Base-by-base conservation (phyloP, 2,113 vertebrate species). In the Corydoras maculifer region DNA sequence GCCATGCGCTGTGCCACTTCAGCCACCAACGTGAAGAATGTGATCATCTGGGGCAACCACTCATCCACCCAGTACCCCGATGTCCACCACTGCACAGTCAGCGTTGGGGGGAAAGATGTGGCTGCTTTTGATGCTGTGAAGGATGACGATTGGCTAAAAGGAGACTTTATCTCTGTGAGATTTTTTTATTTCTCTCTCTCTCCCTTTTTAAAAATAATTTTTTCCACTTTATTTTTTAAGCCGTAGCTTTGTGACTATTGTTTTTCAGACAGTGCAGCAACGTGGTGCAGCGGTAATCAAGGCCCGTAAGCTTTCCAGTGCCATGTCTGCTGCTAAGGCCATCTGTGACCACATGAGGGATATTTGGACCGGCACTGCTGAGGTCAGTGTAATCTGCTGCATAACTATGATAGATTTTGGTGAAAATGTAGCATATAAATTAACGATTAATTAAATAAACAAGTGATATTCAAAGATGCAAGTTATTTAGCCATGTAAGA, bases 291-390 rank as follows among this genome's bases (percentile, higher is more conserved):
- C 94, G 0, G 94, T 99, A 78, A 97, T 98, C 77, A 94, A 97
- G 75, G 94, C 97, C 65, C 90, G 96, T 77, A 99, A 99, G 79
- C 88, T 98, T 54, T 99, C 97, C 80, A 99, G 97, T 60, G 95
- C 96, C 0, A 97, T 99, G 97, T 99, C 96, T 81, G 97, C 97
- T 68, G 97, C 97, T 10, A 99, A 99, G 83, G 96, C 97, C 75
- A 96, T 98, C 83, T 92, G 92, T 80, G 97, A 99, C 84, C 95
- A 98, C 63, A 89, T 98, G 90, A 93, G 92, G 72, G 91, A 96
- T 86, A 90, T 98, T 82, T 98, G 97, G 97, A 90, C 87, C 58
- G 96, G 97, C 81, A 98, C 95, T 79, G 80, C 91, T 10, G 91
- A 91, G 90, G 97, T 98, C 80, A 90, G 81, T 3, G 1, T 7